Percentiles rank a stretch among this genome's conserved stretches.
Evolutionary conservation across 2,888 invertebrate genomes (phyloP).

Genomic region (Willowsia nigromaculata): DNA sequence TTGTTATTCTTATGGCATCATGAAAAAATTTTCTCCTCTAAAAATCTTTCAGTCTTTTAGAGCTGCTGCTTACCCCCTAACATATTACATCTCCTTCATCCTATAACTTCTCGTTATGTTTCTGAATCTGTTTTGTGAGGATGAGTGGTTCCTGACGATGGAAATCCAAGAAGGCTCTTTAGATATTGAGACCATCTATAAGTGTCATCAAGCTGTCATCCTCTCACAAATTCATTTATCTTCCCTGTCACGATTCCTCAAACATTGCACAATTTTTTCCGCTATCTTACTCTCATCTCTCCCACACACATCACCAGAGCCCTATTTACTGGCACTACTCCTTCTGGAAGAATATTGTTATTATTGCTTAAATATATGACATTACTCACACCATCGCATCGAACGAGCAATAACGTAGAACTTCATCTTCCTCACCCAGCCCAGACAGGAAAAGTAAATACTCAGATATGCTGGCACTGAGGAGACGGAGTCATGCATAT

Average conservation of each 20-base stretch:
- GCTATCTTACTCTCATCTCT: conserved; percentile 52
- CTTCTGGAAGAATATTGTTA: conserved; percentile 21
- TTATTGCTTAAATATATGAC: conserved; percentile 36
- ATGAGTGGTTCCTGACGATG: conserved; percentile 37
- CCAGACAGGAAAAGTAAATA: background rate
- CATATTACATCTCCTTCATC: background rate
- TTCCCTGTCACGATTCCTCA: conserved; percentile 78
- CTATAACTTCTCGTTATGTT: background rate
- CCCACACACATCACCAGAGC: conserved; percentile 14
- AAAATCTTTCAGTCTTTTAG: no score
- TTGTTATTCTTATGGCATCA: no score
- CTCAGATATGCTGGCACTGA: background rate
- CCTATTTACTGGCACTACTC: background rate
- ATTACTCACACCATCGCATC: conserved; percentile 61
- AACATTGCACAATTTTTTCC: conserved; percentile 78
- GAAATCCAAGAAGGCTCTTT: conserved; percentile 68
- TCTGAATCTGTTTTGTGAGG: background rate
- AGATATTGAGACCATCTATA: conserved; percentile 78
- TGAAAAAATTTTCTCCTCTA: no score
- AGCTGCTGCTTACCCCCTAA: no score
- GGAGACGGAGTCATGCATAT: conserved; percentile 23
- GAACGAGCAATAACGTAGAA: conserved; percentile 7
- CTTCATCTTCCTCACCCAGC: conserved; percentile 29
- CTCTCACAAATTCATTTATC: conserved; percentile 79
- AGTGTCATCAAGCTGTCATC: conserved; percentile 79